These are phyloP conservation scores for Maniola hyperantus DNA, from an alignment of 2,888 invertebrate species.

Conservation along the genomic window DNA sequence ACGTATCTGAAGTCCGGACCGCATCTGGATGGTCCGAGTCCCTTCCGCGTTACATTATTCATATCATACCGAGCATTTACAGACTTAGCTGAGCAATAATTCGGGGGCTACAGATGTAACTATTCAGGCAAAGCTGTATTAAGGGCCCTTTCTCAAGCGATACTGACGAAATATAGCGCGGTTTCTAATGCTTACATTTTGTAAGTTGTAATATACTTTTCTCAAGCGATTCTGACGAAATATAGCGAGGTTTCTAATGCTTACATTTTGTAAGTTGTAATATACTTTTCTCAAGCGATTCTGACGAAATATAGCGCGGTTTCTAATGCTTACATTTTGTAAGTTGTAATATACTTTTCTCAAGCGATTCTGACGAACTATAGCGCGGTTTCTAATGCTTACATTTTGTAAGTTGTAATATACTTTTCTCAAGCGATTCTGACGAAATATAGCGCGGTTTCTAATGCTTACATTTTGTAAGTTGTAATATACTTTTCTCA, in stretches of 20 bases:
- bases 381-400: background rate
- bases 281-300: background rate
- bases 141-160: background rate
- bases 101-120: background rate
- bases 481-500: no score
- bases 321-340: no score
- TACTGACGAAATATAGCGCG: background rate
- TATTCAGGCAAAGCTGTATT: background rate
- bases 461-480: no score
- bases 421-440: background rate
- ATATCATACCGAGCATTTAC: background rate
- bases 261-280: no score
- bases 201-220: no score
- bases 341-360: no score
- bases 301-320: background rate
- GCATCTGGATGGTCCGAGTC: background rate
- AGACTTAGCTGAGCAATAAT: slow-evolving; percentile 11
- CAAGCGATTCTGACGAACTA: background rate
- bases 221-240: background rate
- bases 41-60: background rate
- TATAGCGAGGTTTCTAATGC: background rate
- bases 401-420: no score
- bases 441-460: background rate
- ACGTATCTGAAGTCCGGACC: background rate
- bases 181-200: no score